phyloP scores from a whole-genome alignment of 2,113 vertebrate species.

The Capra hircus region DNA sequence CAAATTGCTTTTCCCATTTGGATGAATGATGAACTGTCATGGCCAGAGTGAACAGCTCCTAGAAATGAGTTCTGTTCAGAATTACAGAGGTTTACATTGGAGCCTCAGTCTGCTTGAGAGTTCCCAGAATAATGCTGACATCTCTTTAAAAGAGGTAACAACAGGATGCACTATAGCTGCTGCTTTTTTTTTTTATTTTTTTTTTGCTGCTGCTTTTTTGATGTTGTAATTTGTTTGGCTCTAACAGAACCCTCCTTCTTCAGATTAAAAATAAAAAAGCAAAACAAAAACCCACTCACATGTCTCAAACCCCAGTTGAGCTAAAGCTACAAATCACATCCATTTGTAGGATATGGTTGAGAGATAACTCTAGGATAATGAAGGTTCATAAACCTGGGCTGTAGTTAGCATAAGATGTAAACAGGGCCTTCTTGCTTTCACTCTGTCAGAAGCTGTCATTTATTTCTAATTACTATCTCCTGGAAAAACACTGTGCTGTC shows the following conservation, averaged over 20 bases:
- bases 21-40: neutral
- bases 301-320: conserved; percentile 10
- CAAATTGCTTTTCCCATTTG: conserved; percentile 6
- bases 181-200: neutral
- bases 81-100: neutral
- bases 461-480: conserved; percentile 67
- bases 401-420: conserved; percentile 27
- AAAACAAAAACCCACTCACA: neutral
- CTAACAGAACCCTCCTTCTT: conserved; percentile 21
- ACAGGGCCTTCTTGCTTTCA: conserved; percentile 47
- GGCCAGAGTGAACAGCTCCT: conserved; percentile 6
- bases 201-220: neutral
- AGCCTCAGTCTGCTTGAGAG: conserved; percentile 9
- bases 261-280: conserved; percentile 1
- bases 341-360: neutral
- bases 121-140: conserved; percentile 36
- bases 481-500: conserved; percentile 52
- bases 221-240: conserved; percentile 6
- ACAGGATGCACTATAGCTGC: neutral
- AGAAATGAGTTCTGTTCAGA: neutral
- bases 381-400: neutral
- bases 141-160: neutral
- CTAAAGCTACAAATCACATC: conserved; percentile 7
- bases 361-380: conserved; percentile 6
- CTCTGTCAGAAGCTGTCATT: conserved; percentile 49